Evolutionary conservation across 2,113 vertebrate species (phyloP).

Genomic region (Tauraco erythrolophus): DNA sequence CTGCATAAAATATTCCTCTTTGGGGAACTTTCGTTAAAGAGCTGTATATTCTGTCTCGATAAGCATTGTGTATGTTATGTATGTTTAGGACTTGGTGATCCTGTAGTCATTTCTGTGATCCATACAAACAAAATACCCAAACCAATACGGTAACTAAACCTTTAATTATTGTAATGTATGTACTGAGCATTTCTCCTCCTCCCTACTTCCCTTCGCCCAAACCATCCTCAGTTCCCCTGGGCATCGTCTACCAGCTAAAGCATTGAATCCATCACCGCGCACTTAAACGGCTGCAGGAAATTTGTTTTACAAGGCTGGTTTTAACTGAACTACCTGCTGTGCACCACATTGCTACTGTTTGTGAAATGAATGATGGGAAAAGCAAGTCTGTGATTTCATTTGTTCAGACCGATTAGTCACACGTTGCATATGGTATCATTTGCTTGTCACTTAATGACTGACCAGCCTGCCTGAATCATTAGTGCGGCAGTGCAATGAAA

Average conservation of each 20-base stretch:
- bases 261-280: constrained; percentile 40
- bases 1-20: constrained; percentile 25
- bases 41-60: constrained; percentile 9
- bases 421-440: constrained; percentile 93
- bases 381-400: constrained; percentile 96
- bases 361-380: constrained; percentile 85
- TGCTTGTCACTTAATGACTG: constrained; percentile 97
- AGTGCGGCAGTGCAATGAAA: constrained; percentile 86
- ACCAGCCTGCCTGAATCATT: constrained; percentile 91
- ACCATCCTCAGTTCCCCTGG: constrained; percentile 59
- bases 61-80: background rate
- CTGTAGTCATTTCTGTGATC: constrained; percentile 71
- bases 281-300: constrained; percentile 83
- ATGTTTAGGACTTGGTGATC: constrained; percentile 73
- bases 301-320: constrained; percentile 92
- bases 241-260: constrained; percentile 47
- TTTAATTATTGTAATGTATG: constrained; percentile 81
- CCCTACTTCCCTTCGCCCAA: constrained; percentile 43
- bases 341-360: constrained; percentile 82
- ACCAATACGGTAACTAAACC: constrained; percentile 78
- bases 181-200: constrained; percentile 67
- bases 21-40: background rate
- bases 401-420: constrained; percentile 89
- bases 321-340: constrained; percentile 90
- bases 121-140: constrained; percentile 75